Evolutionary conservation across 2,113 vertebrate genomes (phyloP).

Genomic region (Chlorodrepanis virens): DNA sequence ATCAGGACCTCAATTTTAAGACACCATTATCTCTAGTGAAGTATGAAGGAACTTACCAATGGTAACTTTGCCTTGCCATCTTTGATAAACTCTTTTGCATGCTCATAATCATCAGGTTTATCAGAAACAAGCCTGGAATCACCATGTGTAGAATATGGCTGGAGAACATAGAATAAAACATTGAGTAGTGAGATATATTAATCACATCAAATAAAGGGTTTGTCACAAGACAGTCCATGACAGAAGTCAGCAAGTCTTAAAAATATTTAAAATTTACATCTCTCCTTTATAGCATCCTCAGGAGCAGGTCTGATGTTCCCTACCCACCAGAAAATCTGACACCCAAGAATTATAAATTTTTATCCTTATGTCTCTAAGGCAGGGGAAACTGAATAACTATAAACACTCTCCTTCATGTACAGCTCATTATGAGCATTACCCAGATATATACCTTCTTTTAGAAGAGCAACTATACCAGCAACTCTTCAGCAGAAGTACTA

Average conservation of each 20-base stretch:
- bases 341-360: not conserved
- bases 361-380: not conserved
- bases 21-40: not conserved
- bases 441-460: not conserved
- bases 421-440: not conserved
- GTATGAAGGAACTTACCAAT: slow-evolving; percentile 63
- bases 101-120: slow-evolving; percentile 75
- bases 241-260: not conserved
- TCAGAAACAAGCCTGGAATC: slow-evolving; percentile 70
- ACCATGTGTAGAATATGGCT: slow-evolving; percentile 74
- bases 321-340: not conserved
- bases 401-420: not conserved
- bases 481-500: not conserved
- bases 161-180: not conserved
- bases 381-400: not conserved
- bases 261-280: not conserved
- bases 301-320: not conserved
- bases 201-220: not conserved
- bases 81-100: slow-evolving; percentile 72
- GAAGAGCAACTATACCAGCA: not conserved
- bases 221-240: not conserved
- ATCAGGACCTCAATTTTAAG: not conserved
- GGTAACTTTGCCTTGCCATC: slow-evolving; percentile 71
- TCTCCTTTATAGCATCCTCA: not conserved
- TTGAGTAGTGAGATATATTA: not conserved